Base-by-base conservation (phyloP, 2,888 invertebrate genomes). In the Tenodera sinensis region DNA sequence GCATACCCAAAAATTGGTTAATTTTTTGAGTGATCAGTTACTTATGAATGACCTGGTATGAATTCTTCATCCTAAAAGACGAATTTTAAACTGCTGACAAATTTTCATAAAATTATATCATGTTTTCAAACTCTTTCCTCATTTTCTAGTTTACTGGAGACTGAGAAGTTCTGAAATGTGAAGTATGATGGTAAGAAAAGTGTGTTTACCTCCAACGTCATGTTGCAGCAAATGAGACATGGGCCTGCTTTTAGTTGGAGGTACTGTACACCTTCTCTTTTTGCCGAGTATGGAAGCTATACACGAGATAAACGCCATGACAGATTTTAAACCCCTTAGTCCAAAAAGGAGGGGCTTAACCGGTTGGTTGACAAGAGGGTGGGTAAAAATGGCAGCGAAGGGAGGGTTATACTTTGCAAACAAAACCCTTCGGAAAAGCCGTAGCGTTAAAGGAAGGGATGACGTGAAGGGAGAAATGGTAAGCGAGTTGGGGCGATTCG, bases 261-360 rank as follows among this genome's bases (percentile, higher is more conserved):
- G 54, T 71, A 71, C 54, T 71, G 14, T 71, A 71, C 54, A 71
- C 54, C 25, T 54, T 54, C 54, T 71, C 54, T 71, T 71, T 71
- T 71, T 71, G 54, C 54, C 54, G 54, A 71, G 83, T 83, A 34
- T 30, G 34, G 27, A 85, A 85, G 71, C 54, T 86, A 28, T 34
- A 47, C 84, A 87, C 42, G 89, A 87, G 90, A 90, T 90, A 90
- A 90, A 89, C 90, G 89, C 89, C 89, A 89, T 89, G 90, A 90
- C 90, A 90, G 87, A 85, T 89, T 85, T 89, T 88, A 90, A 89
- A 87, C 90, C 89, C 88, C 89, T 88, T 89, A 85, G 85, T 42
- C 82, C 85, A 82, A 88, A 87, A 85, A 83, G 84, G 87, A 87
- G 87, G 87, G 87, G 87, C 87, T 87, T 87, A 87, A 87, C 87